Conservation (phyloP, 1,140 invertebrate genomes). For the Idris sp. region DNA sequence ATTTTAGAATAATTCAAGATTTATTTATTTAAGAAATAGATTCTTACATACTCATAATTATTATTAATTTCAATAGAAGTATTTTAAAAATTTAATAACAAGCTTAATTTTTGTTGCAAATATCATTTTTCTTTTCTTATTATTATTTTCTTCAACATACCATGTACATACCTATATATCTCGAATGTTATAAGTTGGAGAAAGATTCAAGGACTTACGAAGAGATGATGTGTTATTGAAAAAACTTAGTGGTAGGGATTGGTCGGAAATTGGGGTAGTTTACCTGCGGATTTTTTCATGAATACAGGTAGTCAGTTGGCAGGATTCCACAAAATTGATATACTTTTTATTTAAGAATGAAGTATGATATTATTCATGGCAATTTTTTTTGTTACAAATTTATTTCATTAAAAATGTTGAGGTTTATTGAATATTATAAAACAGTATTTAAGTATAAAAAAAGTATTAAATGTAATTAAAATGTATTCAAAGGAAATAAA, state of each 20-base stretch:
- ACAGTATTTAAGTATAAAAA: too few species aligned
- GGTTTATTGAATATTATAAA: too few species aligned
- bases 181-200: conserved; percentile 4
- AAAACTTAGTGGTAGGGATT: conserved; percentile 7
- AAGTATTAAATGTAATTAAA: too few species aligned
- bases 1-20: too few species aligned
- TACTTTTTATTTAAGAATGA: too few species aligned
- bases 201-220: conserved; percentile 6
- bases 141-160: too few species aligned
- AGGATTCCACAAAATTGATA: conserved; percentile 9
- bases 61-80: background rate
- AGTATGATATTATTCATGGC: too few species aligned
- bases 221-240: conserved; percentile 22
- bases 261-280: conserved; percentile 22
- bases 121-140: conserved; percentile 6
- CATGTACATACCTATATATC: too few species aligned
- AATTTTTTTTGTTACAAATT: too few species aligned
- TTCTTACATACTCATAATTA: background rate
- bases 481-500: too few species aligned
- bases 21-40: too few species aligned
- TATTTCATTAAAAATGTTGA: too few species aligned
- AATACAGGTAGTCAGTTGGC: background rate
- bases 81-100: background rate
- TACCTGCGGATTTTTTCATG: conserved; percentile 28
- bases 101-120: background rate